Conservation (phyloP, 1,140 invertebrate genomes). For the Microplitis demolitor region DNA sequence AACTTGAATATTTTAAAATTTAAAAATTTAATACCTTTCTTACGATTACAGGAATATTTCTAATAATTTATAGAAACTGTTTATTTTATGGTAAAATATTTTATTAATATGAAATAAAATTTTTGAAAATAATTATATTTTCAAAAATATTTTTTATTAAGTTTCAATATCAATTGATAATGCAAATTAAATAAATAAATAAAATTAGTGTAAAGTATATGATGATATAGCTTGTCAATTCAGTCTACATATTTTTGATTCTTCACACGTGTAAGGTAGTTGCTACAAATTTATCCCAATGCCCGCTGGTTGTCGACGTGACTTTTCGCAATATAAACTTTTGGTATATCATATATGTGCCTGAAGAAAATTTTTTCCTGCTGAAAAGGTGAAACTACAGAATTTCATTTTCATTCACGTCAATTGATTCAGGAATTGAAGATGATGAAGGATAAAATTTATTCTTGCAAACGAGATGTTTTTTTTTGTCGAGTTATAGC, state of each 20-base stretch:
- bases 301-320: constrained; percentile 12
- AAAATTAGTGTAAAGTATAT: background rate
- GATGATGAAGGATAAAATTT: background rate
- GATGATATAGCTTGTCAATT: background rate
- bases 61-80: no score
- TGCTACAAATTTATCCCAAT: constrained; percentile 2
- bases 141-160: no score
- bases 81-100: no score
- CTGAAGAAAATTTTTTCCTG: background rate
- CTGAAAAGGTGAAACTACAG: background rate
- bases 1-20: no score
- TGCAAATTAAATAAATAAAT: background rate
- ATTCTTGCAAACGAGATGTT: background rate
- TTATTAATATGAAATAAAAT: no score
- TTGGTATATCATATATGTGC: background rate
- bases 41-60: no score
- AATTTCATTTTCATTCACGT: constrained; percentile 7
- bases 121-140: no score
- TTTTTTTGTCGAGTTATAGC: background rate
- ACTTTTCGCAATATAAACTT: constrained; percentile 1
- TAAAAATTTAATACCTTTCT: no score
- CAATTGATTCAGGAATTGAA: background rate
- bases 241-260: background rate
- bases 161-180: no score
- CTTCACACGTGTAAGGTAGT: constrained; percentile 14